Conservation (phyloP, 2,888 invertebrate species). For the Brenthis hecate region DNA sequence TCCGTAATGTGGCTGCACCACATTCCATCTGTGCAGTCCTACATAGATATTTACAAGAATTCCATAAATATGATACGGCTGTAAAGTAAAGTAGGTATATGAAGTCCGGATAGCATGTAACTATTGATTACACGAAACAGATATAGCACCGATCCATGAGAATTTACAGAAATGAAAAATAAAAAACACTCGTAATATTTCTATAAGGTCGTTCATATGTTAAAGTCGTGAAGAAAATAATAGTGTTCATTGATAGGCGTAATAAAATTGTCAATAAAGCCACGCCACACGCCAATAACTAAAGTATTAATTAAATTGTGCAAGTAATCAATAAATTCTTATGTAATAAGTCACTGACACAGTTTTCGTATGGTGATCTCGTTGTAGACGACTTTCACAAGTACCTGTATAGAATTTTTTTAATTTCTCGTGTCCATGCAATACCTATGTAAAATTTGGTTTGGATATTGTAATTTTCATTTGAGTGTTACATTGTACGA, state of each 20-base stretch:
- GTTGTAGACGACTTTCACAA: slow-evolving; percentile 45
- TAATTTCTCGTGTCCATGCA: slow-evolving; percentile 26
- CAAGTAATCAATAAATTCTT: slow-evolving; percentile 44
- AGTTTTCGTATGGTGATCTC: slow-evolving; percentile 44
- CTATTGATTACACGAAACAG: too few species aligned
- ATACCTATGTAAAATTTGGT: slow-evolving; percentile 19
- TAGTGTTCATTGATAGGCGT: slow-evolving; percentile 24
- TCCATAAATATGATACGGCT: slow-evolving; percentile 5
- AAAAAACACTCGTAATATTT: too few species aligned
- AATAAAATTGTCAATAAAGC: slow-evolving; percentile 31
- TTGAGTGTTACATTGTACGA: neutral
- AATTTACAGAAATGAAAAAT: too few species aligned
- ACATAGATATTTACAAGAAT: slow-evolving; percentile 25
- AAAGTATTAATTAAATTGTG: slow-evolving; percentile 44
- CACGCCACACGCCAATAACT: slow-evolving; percentile 36
- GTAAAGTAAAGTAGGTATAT: neutral
- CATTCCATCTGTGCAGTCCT: slow-evolving; percentile 29
- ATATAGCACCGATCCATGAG: too few species aligned
- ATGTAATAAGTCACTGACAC: slow-evolving; percentile 40
- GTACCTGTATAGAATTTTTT: slow-evolving; percentile 35
- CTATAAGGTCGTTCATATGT: neutral
- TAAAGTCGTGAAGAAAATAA: slow-evolving; percentile 1
- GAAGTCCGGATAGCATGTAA: neutral
- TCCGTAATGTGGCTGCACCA: slow-evolving; percentile 27
- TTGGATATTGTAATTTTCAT: slow-evolving; percentile 19